Evolutionary conservation across 1,140 invertebrate genomes (phyloP).

Genomic region (Drosophila watanabei): DNA sequence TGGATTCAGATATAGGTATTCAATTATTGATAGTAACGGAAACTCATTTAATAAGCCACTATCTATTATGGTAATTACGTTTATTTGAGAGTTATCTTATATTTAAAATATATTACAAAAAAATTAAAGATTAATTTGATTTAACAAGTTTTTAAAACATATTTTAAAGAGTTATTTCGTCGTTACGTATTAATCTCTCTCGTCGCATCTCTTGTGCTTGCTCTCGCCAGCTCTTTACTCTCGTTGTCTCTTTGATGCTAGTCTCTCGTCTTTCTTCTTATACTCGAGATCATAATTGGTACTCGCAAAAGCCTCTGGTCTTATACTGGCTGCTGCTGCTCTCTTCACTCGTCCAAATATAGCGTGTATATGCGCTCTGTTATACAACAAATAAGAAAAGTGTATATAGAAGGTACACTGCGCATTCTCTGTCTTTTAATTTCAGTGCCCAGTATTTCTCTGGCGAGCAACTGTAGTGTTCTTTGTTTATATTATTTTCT

Average conservation of each 20-base stretch:
- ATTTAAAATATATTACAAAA: too few species aligned
- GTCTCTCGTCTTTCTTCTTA: background rate
- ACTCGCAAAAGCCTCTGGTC: background rate
- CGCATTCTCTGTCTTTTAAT: slow-evolving; percentile 10
- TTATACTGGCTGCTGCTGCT: background rate
- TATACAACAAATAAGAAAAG: slow-evolving; percentile 7
- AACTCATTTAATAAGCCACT: background rate
- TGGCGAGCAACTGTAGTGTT: slow-evolving; percentile 4
- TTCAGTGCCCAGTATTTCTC: slow-evolving; percentile 10
- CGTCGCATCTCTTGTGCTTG: too few species aligned
- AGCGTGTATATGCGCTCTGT: background rate
- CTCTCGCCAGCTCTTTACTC: background rate
- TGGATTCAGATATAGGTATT: background rate
- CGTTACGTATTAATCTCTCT: background rate
- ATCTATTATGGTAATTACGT: background rate
- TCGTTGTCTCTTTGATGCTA: background rate
- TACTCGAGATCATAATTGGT: background rate
- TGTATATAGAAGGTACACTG: background rate
- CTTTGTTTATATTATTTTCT: background rate
- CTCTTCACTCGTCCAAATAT: background rate
- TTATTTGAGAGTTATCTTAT: too few species aligned
- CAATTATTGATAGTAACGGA: background rate
- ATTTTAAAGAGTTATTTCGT: background rate
- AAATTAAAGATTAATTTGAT: too few species aligned
- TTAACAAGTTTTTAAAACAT: too few species aligned